Evolutionary conservation across 2,797 vertebrate species (phyloP), one percentile per base, ranked within the genome.

Genomic region (Mormyrops boulengeri): DNA sequence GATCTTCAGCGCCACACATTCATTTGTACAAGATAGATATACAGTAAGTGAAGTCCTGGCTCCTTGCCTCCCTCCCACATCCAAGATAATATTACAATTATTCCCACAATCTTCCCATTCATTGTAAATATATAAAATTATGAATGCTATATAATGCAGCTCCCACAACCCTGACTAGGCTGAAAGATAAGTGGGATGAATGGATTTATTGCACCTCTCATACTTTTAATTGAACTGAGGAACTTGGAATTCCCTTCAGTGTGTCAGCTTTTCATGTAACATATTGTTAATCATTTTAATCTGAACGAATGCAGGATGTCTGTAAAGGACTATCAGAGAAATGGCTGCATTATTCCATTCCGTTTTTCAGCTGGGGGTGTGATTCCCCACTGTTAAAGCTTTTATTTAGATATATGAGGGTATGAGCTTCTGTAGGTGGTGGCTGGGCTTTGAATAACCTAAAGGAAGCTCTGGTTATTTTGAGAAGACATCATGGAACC

Each of bases 151-250:
- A n/a, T 80, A 41, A n/a, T 47, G 38, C 73, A 80, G 38, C 73
- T 19, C 73, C 19, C 73, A 80, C 8, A 17, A 80, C 73, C 73
- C 38, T 41, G 73, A 80, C 73, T 47, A 80, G 73, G 38, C 34
- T 80, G 41, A 41, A 80, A 41, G 73, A 80, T 44, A 41, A n/a
- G 41, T 8, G 41, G 38, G 19, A 44, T 80, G 73, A 47, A 80
- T 19, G 73, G 73, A n/a, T 19, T 17, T 44, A 44, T 80, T 41
- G 82, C 44, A 52, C 19, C 49, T 26, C 47, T 85, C 47, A 49
- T 85, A 85, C 41, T 85, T 85, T 85, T 52, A 85, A 85, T 85
- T 80, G 41, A 44, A 80, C 73, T 44, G 73, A 44, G 41, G n/a
- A 47, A 30, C 82, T 26, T 9, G 82, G 82, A 50, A 50, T 80